A percentile compares a stretch with the other conserved stretches of the same genome.
These are phyloP conservation scores for Erethizon dorsatum DNA, from an alignment of 2,797 vertebrate species.

Conservation along the genomic window DNA sequence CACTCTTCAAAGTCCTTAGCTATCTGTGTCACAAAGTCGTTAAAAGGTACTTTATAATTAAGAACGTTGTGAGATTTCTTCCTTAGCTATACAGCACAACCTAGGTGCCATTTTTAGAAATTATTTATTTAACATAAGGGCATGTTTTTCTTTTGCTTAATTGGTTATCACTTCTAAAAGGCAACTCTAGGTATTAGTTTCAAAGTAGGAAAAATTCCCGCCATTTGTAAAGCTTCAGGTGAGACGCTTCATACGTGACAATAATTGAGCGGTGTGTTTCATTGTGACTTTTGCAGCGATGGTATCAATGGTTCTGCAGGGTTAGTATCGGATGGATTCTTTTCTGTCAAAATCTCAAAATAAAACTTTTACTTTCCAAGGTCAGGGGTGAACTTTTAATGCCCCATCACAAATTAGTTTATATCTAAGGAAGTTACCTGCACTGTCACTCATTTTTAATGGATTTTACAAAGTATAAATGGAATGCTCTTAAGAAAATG, in stretches of 20 bases:
- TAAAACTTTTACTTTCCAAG: conserved; percentile 69
- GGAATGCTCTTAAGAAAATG: conserved; percentile 67
- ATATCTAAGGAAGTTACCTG: conserved; percentile 45
- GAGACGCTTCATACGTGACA: background rate
- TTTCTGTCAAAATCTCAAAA: background rate
- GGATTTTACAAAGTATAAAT: conserved; percentile 37
- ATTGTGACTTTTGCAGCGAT: background rate
- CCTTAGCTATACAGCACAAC: background rate
- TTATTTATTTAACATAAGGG: background rate
- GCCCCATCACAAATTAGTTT: conserved; percentile 55
- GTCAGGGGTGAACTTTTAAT: conserved; percentile 67
- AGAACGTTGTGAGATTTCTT: background rate
- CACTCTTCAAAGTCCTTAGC: background rate
- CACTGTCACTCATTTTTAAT: background rate
- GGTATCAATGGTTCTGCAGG: background rate
- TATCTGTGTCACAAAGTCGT: background rate
- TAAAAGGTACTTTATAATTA: background rate
- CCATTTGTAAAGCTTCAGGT: background rate
- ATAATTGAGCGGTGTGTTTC: background rate
- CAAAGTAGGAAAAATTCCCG: background rate
- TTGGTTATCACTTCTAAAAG: background rate
- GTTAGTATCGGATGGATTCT: background rate
- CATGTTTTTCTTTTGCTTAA: background rate
- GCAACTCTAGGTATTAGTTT: background rate
- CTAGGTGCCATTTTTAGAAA: conserved; percentile 24